Evolutionary conservation across 2,797 vertebrate genomes (phyloP).

Genomic region (Todus mexicanus): DNA sequence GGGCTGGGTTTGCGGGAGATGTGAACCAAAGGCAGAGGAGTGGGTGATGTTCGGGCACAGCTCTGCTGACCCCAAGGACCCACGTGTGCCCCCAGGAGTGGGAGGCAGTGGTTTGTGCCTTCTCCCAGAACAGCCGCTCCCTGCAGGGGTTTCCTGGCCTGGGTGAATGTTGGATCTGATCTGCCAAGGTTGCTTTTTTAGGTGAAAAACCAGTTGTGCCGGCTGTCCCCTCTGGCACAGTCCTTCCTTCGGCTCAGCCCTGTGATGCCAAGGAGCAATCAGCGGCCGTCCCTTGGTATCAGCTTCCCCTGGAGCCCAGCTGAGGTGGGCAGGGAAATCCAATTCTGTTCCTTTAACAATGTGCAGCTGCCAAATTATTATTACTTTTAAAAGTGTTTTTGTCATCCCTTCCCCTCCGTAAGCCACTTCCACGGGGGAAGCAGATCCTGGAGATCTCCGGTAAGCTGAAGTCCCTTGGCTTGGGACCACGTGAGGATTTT

Average conservation of each 20-base stretch:
- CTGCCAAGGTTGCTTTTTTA: background rate
- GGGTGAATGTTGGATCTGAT: background rate
- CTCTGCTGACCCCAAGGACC: fast-evolving
- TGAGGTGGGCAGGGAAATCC: background rate
- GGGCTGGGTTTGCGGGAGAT: background rate
- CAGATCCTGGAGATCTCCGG: background rate
- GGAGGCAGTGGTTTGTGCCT: fast-evolving
- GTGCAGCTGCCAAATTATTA: background rate
- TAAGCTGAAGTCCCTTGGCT: background rate
- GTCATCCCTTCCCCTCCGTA: background rate
- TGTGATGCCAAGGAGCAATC: fast-evolving
- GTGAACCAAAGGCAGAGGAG: background rate
- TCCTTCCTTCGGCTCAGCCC: background rate
- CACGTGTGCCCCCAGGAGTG: background rate
- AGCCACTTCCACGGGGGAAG: background rate
- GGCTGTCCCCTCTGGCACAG: background rate
- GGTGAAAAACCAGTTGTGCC: background rate
- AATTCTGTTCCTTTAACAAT: background rate
- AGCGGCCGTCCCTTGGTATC: fast-evolving
- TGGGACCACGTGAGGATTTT: background rate
- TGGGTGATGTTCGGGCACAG: fast-evolving
- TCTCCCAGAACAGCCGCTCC: background rate
- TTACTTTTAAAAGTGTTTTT: background rate
- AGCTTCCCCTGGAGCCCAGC: background rate
- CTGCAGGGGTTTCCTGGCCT: fast-evolving